Evolutionary conservation across 2,113 vertebrate genomes (phyloP), one percentile per base, ranked within the genome.

Genomic region (Trematocara nigrifrons): DNA sequence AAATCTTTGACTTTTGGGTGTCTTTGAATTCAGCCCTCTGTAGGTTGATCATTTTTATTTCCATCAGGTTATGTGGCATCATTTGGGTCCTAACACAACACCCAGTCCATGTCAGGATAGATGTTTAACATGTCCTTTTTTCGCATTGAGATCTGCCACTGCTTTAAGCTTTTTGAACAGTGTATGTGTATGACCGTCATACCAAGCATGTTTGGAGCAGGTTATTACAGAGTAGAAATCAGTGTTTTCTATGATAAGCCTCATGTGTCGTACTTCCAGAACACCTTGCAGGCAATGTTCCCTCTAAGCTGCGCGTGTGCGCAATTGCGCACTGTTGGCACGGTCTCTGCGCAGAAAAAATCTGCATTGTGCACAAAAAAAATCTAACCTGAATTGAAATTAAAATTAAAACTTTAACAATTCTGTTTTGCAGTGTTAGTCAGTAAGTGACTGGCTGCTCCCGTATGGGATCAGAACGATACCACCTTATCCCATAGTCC

Each of bases 51-150:
- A 18, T 18, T 59, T 33, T 59, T 4, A 59, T 57, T 57, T 57
- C 7, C 56, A 61, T 61, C 57, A 33, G 8, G 0, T 33, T 18
- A 33, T 61, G 57, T 18, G 15, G 15, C 57, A 18, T 61, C 15
- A 29, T 61, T 35, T 61, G 5, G 8, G 5, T 61, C 57, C 9
- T 35, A 61, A 35, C 31, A 61, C 16, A 61, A 11, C 31, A 61
- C 31, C 16, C 9, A 35, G 31, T 0, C 31, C 31, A 61, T 35
- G 31, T 61, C 31, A 61, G 57, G 9, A 35, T 35, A 64, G 31
- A 64, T 64, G 6, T 35, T 1, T n/a, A 64, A 35, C 1, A 0
- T 64, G 59, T 11, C 0, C 16, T 64, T 64, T 61, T 64, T 35
- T 18, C 1, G 0, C 57, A 61, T 11, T 64, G 59, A 35, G 59